Base-by-base conservation (phyloP, 53 echinoderm and acorn worm species). In the Stichopus horrens region DNA sequence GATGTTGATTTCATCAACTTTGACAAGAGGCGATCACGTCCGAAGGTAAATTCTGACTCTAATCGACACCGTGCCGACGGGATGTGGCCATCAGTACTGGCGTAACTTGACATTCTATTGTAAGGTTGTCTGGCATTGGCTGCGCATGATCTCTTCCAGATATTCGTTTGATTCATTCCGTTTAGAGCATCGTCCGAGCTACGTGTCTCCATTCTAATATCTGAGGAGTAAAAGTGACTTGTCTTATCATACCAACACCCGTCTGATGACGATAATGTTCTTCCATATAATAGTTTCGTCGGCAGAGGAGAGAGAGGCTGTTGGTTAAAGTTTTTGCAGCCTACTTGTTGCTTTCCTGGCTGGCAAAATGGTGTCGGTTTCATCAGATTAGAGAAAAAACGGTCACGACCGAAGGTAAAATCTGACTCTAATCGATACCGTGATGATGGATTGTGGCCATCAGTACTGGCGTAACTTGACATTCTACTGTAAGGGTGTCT, bases 1-100 rank as follows among this genome's bases (percentile, higher is more conserved):
- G 83, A 9, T 63, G 13, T 21, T 14, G 23, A 58, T 65, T 85
- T 85, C 65, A 85, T 14, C 11, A 59, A 65, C 6, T 85, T 85
- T 22, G 85, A 85, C 14, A 85, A 67, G 14, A 85, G 66, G 16
- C 68, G 65, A 52, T 85, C 85, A 52, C 85, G 57, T 52, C 63
- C 85, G 53, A 11, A 23, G 5, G 85, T 60, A 18, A 85, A 85
- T 10, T 85, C 85, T 2, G 85, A 85, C 5, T 58, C 20, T 14
- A 85, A 59, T 52, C 85, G 63, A 57, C 14, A 3, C 16, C 66
- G 37, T 63, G 7, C 5, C 5, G 85, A 19, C 7, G 5, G 5
- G 21, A 13, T 67, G 23, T 85, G 4, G 85, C 20, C 66, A 18
- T 58, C 60, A 21, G 52, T 37, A 52, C 66, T 51, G 1, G 9